Evolutionary conservation across 2,113 vertebrate genomes (phyloP), one percentile per base, ranked within the genome.

Genomic region (Myotis davidii): DNA sequence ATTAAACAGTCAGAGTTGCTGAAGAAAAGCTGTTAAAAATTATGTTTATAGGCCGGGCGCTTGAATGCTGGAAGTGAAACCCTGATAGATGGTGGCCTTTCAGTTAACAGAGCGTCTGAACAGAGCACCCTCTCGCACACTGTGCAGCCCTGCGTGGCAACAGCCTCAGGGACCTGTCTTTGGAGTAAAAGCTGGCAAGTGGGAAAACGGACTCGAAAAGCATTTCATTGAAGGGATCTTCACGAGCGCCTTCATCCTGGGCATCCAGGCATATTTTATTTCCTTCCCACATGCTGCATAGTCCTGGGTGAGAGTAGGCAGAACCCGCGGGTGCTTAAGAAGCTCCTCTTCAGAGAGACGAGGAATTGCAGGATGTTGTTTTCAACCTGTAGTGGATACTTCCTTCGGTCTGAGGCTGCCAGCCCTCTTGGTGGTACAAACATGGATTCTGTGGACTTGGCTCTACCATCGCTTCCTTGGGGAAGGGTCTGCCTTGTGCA

Each of bases 1-100:
- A 98, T 99, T 99, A 99, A 98, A 98, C 95, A 97, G 96, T 97
- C 98, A 96, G 94, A 97, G 97, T 98, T 98, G 98, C 98, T 99
- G 97, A 98, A 97, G 97, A 98, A 97, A 98, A 97, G 97, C 98
- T 98, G 97, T 97, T 98, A 97, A 98, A 97, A 98, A 97, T 97
- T 97, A 98, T 98, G 97, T 98, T 98, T 98, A 92, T 97, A 98
- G 97, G 95, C 94, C 97, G 97, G 95, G 97, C 94, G 77, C 92
- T 98, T 97, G 81, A 88, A 96, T 50, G 65, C 69, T 92, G 91
- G 94, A 96, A 97, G 87, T 95, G 93, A 98, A 98, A 96, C 85
- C 56, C 93, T 97, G 88, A 96, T 92, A 94, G 96, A 93, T 45
- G 76, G 84, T 96, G 91, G 64, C 96, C 95, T 97, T 98, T 97